Conservation (phyloP, 2,113 vertebrate genomes). For the Deroptyus accipitrinus region DNA sequence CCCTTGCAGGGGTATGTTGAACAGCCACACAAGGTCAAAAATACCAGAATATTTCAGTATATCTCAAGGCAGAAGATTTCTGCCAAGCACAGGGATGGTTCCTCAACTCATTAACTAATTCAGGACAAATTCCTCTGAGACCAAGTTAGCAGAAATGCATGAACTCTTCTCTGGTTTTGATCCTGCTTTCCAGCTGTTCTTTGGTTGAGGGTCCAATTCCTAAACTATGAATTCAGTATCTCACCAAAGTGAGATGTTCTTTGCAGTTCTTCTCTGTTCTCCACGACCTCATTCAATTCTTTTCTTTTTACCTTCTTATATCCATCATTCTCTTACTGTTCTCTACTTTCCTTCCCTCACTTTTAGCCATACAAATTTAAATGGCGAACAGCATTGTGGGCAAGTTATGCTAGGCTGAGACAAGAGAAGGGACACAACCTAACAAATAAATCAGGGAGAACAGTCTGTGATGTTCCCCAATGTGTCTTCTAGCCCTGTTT, state of each 20-base stretch:
- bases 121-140: not conserved
- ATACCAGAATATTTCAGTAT: not conserved
- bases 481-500: not conserved
- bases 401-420: not conserved
- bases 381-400: not conserved
- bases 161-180: not conserved
- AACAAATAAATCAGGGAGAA: not conserved
- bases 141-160: not conserved
- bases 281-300: not conserved
- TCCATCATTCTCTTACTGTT: not conserved
- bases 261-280: not conserved
- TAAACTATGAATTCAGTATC: not conserved
- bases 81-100: not conserved
- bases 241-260: not conserved
- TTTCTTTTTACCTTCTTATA: not conserved
- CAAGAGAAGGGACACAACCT: not conserved
- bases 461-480: not conserved
- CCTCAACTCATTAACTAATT: not conserved
- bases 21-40: not conserved
- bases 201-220: not conserved
- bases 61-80: not conserved
- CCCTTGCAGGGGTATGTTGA: not conserved
- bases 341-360: not conserved
- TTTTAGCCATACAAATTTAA: not conserved
- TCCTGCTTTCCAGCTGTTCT: not conserved